phyloP scores from a whole-genome alignment of 2,797 vertebrate genomes.

The Acanthurus lineatus region DNA sequence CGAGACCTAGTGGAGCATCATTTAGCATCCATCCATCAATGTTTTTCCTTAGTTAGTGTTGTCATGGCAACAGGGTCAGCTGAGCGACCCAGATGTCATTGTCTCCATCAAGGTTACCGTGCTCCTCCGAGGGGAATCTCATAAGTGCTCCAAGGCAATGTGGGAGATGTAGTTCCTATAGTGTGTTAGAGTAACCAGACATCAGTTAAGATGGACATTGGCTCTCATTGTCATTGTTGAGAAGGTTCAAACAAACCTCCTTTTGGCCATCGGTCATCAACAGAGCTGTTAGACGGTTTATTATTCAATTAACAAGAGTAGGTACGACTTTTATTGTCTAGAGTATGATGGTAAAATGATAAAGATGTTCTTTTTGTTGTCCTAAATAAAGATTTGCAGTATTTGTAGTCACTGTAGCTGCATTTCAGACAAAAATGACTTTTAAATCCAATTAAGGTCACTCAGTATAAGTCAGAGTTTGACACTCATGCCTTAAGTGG shows the following conservation, averaged over 20 bases:
- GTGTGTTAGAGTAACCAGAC: background rate
- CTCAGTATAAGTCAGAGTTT: background rate
- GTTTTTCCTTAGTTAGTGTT: background rate
- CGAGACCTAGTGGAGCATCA: background rate
- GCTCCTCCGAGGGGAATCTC: background rate
- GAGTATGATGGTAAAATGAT: background rate
- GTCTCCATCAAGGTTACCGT: constrained; percentile 23
- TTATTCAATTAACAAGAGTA: background rate
- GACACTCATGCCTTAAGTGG: background rate
- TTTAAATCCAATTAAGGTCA: background rate
- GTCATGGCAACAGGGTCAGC: constrained; percentile 36
- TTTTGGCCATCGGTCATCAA: background rate
- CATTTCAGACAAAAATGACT: background rate
- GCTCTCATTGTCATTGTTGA: background rate
- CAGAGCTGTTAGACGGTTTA: background rate
- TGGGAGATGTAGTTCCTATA: constrained; percentile 27
- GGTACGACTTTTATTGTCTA: background rate
- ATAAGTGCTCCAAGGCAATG: background rate
- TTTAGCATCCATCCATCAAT: background rate
- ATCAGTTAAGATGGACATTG: background rate
- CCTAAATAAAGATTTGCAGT: background rate
- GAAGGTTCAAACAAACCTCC: background rate
- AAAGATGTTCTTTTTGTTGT: background rate
- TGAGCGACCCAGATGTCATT: constrained; percentile 25
- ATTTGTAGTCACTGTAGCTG: background rate